A percentile compares a stretch with the other conserved stretches of the same genome.
Conservation (phyloP, 1,140 invertebrate species). For the Monochamus saltuarius region DNA sequence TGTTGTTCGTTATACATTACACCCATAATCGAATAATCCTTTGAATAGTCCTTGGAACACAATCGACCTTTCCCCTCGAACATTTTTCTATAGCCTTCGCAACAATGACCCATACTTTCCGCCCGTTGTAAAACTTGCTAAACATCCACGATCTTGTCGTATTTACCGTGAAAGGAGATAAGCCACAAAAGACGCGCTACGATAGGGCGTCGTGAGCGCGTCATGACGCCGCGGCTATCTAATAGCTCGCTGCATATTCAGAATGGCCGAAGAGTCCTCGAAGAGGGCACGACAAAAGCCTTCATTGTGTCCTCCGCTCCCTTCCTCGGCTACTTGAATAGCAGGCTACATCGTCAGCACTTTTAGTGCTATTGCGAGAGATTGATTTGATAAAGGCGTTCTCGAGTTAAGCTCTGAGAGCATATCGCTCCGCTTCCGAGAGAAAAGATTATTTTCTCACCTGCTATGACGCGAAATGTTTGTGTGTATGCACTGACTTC, state of each 20-base stretch:
- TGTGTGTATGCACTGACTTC: too few relatives aligned
- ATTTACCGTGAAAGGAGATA: too few relatives aligned
- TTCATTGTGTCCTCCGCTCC: slow-evolving; percentile 33
- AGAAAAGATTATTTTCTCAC: slow-evolving; percentile 41
- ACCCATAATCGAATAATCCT: too few relatives aligned
- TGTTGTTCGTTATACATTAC: too few relatives aligned
- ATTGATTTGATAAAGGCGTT: slow-evolving; percentile 46
- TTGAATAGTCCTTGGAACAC: too few relatives aligned
- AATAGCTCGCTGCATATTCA: slow-evolving; percentile 42
- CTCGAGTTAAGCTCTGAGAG: slow-evolving; percentile 36
- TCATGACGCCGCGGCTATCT: slow-evolving; percentile 24
- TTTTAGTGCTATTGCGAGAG: slow-evolving; percentile 42
- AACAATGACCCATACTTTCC: too few relatives aligned
- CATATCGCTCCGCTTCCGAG: slow-evolving; percentile 22
- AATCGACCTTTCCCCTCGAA: too few relatives aligned
- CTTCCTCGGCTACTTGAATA: slow-evolving; percentile 41
- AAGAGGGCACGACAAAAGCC: slow-evolving; percentile 40
- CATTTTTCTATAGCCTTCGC: too few relatives aligned
- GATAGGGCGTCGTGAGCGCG: too few relatives aligned
- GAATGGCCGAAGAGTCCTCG: slow-evolving; percentile 34
- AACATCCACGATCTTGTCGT: too few relatives aligned
- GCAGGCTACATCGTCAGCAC: slow-evolving; percentile 42
- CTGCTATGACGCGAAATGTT: background rate
- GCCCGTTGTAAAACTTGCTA: too few relatives aligned
- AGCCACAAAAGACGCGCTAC: too few relatives aligned